Percentiles rank a stretch among this genome's conserved stretches.
Evolutionary conservation across 1,140 invertebrate species (phyloP).

Genomic region (Formica selysi): DNA sequence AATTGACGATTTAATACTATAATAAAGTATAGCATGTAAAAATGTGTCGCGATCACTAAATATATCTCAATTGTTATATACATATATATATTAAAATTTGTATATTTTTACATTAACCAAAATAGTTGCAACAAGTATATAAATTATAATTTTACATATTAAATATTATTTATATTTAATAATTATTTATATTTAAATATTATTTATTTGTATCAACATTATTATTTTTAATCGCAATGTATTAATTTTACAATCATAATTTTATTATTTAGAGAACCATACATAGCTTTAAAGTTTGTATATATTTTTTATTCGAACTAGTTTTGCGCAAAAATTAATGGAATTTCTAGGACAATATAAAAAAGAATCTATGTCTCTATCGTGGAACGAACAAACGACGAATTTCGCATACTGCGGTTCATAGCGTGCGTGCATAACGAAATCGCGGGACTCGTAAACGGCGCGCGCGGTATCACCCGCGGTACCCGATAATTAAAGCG

Average conservation of each 20-base stretch:
- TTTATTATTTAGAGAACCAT: too few species aligned
- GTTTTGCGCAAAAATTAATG: neutral
- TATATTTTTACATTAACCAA: neutral
- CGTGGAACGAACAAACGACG: neutral
- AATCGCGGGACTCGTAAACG: slow-evolving; percentile 41
- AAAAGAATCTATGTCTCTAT: neutral
- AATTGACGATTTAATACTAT: neutral
- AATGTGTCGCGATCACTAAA: neutral
- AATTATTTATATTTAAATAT: neutral
- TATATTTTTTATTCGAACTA: neutral
- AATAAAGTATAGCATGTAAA: neutral
- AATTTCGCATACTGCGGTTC: neutral
- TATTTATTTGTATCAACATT: neutral
- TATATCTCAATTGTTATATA: neutral
- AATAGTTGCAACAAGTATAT: neutral
- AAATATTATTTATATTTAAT: neutral
- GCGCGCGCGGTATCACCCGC: slow-evolving; percentile 24
- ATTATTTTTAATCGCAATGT: slow-evolving; percentile 3
- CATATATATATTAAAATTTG: neutral
- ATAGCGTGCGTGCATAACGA: slow-evolving; percentile 6
- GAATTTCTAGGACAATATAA: neutral
- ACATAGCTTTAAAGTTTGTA: too few species aligned
- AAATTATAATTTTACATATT: neutral
- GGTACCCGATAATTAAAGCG: slow-evolving; percentile 61
- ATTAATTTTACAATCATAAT: too few species aligned